phyloP scores from a whole-genome alignment of 2,113 vertebrate genomes.

The Panthera leo region DNA sequence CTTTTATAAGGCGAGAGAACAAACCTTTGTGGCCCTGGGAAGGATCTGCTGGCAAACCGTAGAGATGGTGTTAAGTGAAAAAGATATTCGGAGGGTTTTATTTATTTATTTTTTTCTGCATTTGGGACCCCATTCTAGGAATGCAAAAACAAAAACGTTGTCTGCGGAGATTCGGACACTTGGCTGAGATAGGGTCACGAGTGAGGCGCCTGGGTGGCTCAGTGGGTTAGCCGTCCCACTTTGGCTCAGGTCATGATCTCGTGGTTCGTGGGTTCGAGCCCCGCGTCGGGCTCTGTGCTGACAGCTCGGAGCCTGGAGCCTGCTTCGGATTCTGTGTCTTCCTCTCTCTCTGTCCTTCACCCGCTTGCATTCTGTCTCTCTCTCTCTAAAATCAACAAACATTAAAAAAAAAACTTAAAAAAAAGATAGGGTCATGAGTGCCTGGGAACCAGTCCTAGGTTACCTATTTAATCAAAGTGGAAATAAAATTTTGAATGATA shows the following conservation, averaged over 20 bases:
- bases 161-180: background rate
- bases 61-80: background rate
- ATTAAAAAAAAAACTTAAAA: too few species aligned
- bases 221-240: too few species aligned
- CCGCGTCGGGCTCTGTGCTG: too few species aligned
- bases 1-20: background rate
- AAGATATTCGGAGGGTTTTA: background rate
- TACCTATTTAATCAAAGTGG: background rate
- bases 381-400: too few species aligned
- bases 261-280: too few species aligned
- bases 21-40: background rate
- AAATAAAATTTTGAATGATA: background rate
- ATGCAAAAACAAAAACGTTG: background rate
- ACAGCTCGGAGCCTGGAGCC: too few species aligned
- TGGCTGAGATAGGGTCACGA: background rate
- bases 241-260: too few species aligned
- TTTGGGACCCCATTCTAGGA: background rate
- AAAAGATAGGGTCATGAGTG: background rate
- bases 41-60: background rate
- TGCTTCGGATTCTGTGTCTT: too few species aligned
- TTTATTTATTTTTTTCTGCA: background rate
- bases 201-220: too few species aligned
- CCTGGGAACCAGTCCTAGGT: background rate
- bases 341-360: too few species aligned
- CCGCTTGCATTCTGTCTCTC: too few species aligned